phyloP scores from a whole-genome alignment of 2,797 vertebrate species.

The Enteromius anoplus region DNA sequence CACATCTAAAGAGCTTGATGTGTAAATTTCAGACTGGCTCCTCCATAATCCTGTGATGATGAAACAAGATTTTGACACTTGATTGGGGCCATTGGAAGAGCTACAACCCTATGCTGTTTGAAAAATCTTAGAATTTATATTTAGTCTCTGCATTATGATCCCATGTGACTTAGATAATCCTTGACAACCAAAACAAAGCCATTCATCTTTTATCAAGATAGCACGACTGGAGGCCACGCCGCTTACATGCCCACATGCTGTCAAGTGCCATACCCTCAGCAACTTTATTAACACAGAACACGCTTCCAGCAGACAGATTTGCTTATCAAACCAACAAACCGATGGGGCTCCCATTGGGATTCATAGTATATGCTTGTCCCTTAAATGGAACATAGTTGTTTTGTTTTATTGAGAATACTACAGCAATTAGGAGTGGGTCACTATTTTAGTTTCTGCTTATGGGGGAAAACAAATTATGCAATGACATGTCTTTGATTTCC shows the following conservation, averaged over 20 bases:
- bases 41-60: background rate
- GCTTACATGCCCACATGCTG: conserved; percentile 20
- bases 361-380: background rate
- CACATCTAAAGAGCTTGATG: conserved; percentile 27
- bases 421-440: background rate
- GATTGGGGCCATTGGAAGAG: background rate
- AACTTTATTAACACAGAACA: conserved; percentile 31
- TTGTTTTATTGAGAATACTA: background rate
- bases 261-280: background rate
- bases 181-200: conserved; percentile 51
- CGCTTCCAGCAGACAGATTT: background rate
- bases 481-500: conserved; percentile 26
- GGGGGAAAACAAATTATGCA: background rate
- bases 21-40: background rate
- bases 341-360: conserved; percentile 17
- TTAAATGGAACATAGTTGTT: background rate
- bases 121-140: conserved; percentile 26
- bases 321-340: conserved; percentile 9
- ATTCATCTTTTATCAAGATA: conserved; percentile 57
- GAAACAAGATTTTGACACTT: background rate
- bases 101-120: background rate
- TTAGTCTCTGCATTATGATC: conserved; percentile 25
- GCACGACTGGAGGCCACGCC: conserved; percentile 52
- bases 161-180: conserved; percentile 50
- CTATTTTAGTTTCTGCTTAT: conserved; percentile 4